These are phyloP conservation scores for Gallinago nigripennis DNA, from an alignment of 2,797 vertebrate species.

Conservation along the genomic window DNA sequence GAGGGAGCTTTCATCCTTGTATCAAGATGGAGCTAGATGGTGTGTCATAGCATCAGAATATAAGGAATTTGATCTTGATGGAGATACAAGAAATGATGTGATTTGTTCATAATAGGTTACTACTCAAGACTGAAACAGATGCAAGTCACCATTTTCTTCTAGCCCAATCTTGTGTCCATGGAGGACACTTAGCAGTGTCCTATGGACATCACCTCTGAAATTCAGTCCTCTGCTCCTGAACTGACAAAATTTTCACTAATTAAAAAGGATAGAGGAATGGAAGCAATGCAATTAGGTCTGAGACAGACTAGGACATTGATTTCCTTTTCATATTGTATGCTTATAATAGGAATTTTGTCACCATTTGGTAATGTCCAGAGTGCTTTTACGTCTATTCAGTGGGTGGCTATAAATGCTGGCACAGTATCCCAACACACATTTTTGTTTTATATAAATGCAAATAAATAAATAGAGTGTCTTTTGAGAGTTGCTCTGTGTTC, in stretches of 20 bases:
- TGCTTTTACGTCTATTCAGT: background rate
- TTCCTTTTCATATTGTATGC: background rate
- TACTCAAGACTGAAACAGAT: background rate
- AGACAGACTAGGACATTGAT: background rate
- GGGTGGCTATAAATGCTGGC: background rate
- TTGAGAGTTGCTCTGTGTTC: background rate
- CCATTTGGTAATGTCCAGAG: background rate
- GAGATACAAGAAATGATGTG: background rate
- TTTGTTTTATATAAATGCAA: conserved; percentile 15
- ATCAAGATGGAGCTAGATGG: background rate
- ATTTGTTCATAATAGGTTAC: background rate
- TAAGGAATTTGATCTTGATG: background rate
- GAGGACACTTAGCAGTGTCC: background rate
- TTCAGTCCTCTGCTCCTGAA: background rate
- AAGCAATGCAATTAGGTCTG: background rate
- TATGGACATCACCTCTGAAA: background rate
- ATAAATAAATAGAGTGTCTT: background rate
- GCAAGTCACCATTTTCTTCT: background rate
- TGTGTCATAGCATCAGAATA: background rate
- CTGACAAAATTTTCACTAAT: background rate
- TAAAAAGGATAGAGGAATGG: background rate
- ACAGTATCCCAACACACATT: background rate
- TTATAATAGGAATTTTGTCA: background rate
- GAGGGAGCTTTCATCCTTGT: background rate
- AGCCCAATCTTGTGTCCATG: background rate